phyloP scores from a whole-genome alignment of 2,888 invertebrate species.

The Pyrgus malvae region DNA sequence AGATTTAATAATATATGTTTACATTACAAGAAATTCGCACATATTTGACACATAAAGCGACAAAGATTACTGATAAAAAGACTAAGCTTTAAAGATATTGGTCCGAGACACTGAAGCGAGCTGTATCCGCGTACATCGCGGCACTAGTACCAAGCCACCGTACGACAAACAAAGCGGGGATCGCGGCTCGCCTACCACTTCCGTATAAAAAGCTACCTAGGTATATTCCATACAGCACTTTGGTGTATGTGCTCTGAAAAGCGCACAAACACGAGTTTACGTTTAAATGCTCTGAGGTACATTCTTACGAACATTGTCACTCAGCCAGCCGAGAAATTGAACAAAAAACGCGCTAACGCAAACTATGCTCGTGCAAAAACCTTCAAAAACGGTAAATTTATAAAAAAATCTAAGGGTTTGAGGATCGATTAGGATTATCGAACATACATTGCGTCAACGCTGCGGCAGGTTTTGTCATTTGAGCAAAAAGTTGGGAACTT shows the following conservation, averaged over 20 bases:
- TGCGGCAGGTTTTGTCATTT: conserved; percentile 44
- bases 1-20: conserved; percentile 73
- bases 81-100: conserved; percentile 74
- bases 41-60: conserved; percentile 82
- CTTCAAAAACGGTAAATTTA: conserved; percentile 69
- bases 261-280: too few relatives aligned
- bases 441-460: conserved; percentile 54
- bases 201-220: conserved; percentile 63
- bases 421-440: conserved; percentile 48
- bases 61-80: conserved; percentile 69
- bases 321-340: neutral
- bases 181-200: conserved; percentile 39
- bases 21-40: conserved; percentile 77
- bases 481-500: conserved; percentile 48
- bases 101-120: conserved; percentile 80
- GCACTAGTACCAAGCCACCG: conserved; percentile 78
- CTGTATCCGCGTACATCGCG: conserved; percentile 61
- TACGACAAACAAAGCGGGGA: conserved; percentile 58
- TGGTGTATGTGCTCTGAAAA: too few relatives aligned
- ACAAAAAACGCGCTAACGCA: conserved; percentile 51
- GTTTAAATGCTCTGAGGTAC: too few relatives aligned
- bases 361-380: conserved; percentile 61
- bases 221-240: neutral
- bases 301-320: too few relatives aligned
- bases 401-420: conserved; percentile 65